phyloP scores from a whole-genome alignment of 1,140 invertebrate species.

The Drosophila kurseongensis region DNA sequence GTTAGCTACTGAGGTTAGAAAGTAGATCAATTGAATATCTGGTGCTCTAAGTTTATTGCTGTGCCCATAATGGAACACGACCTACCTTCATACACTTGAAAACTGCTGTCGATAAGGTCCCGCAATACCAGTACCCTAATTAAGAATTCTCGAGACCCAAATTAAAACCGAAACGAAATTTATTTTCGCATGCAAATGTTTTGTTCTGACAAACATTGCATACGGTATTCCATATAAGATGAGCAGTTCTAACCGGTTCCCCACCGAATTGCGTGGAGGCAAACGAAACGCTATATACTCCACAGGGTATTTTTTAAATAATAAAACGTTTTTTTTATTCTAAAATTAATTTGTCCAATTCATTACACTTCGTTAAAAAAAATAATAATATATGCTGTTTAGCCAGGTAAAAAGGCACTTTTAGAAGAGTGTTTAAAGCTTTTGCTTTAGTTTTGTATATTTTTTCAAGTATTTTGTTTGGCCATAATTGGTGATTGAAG shows the following conservation, averaged over 20 bases:
- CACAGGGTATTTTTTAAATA: too few relatives aligned
- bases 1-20: too few relatives aligned
- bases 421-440: background rate
- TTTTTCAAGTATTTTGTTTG: conserved; percentile 25
- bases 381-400: background rate
- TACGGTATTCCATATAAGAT: conserved; percentile 1
- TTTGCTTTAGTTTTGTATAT: background rate
- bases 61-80: conserved; percentile 10
- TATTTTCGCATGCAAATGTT: conserved; percentile 38
- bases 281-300: background rate
- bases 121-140: conserved; percentile 23
- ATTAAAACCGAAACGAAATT: conserved; percentile 26
- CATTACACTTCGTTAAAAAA: background rate
- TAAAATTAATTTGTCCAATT: background rate
- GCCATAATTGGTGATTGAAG: conserved; percentile 63
- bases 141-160: conserved; percentile 24
- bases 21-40: background rate
- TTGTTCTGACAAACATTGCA: conserved; percentile 40
- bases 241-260: conserved; percentile 56
- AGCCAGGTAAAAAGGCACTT: background rate
- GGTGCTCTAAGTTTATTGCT: background rate
- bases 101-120: conserved; percentile 21
- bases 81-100: conserved; percentile 27
- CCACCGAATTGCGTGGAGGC: conserved; percentile 3
- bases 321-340: too few relatives aligned